A percentile compares a stretch with the other conserved stretches of the same genome.
phyloP scores from a whole-genome alignment of 2,888 invertebrate species.

The Anoncus sp. region DNA sequence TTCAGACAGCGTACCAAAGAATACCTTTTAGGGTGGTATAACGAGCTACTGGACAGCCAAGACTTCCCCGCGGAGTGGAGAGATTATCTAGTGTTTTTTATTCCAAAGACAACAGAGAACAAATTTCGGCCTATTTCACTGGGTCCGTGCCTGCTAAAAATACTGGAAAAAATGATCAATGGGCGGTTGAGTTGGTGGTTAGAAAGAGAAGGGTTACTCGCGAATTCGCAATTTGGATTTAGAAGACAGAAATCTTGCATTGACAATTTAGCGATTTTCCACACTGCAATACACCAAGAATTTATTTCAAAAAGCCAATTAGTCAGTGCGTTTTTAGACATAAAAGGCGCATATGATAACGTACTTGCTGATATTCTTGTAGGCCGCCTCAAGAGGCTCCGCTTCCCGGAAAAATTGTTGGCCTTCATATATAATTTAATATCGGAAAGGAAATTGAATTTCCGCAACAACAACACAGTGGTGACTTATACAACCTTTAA shows the following conservation, averaged over 20 bases:
- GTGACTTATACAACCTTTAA: not conserved
- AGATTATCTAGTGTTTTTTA: constrained; percentile 53
- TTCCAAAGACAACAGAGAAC: constrained; percentile 53
- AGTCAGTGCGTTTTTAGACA: constrained; percentile 24
- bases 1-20: not conserved
- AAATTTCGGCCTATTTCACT: constrained; percentile 64
- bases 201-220: constrained; percentile 46
- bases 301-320: constrained; percentile 3
- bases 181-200: constrained; percentile 60
- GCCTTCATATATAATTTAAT: constrained; percentile 24
- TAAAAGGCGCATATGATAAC: constrained; percentile 53
- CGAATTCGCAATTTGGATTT: constrained; percentile 60
- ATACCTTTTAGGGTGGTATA: constrained; percentile 15
- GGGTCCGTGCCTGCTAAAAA: constrained; percentile 58
- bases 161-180: constrained; percentile 60
- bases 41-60: constrained; percentile 21
- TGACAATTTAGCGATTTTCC: constrained; percentile 52
- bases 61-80: constrained; percentile 57
- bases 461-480: no score
- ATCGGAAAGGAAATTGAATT: constrained; percentile 10
- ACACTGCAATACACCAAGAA: constrained; percentile 23
- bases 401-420: constrained; percentile 7
- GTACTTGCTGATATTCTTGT: constrained; percentile 21
- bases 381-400: not conserved
- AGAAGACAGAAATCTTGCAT: constrained; percentile 49